phyloP scores from a whole-genome alignment of 2,888 invertebrate genomes.

The Troilus luridus region DNA sequence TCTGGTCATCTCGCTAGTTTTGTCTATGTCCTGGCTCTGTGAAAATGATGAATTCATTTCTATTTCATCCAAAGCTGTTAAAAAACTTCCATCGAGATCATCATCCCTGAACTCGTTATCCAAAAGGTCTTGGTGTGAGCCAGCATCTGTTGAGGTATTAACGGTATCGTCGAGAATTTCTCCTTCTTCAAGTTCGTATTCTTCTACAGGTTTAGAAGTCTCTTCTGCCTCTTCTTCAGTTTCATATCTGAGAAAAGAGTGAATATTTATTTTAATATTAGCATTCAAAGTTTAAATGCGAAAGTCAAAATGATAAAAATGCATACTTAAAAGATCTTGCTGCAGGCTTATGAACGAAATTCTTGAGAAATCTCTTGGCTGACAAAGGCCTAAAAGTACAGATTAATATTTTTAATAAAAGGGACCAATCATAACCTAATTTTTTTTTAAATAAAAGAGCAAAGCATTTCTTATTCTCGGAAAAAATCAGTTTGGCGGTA shows the following conservation, averaged over 20 bases:
- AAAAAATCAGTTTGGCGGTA: too few species aligned
- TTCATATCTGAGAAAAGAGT: neutral
- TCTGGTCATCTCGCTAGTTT: neutral
- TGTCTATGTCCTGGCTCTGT: neutral
- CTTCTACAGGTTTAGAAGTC: slow-evolving; percentile 1
- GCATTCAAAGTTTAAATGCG: too few species aligned
- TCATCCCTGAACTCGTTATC: slow-evolving; percentile 46
- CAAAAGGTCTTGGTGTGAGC: neutral
- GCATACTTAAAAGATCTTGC: neutral
- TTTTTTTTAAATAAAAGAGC: too few species aligned
- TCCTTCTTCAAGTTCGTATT: neutral
- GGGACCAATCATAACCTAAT: too few species aligned
- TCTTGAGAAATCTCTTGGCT: slow-evolving; percentile 54
- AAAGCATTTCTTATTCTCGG: too few species aligned
- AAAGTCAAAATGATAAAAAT: neutral
- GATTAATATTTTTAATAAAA: neutral
- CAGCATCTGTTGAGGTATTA: neutral
- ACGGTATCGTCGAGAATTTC: neutral
- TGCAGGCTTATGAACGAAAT: slow-evolving; percentile 47
- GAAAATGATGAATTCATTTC: slow-evolving; percentile 46
- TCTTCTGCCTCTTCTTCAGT: neutral
- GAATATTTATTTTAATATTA: neutral
- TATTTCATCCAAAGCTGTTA: slow-evolving; percentile 50
- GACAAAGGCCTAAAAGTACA: neutral
- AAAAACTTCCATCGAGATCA: neutral